Percentiles rank a stretch among this genome's conserved stretches.
Conservation (phyloP, 2,113 vertebrate species). For the Dipodomys stephensi region DNA sequence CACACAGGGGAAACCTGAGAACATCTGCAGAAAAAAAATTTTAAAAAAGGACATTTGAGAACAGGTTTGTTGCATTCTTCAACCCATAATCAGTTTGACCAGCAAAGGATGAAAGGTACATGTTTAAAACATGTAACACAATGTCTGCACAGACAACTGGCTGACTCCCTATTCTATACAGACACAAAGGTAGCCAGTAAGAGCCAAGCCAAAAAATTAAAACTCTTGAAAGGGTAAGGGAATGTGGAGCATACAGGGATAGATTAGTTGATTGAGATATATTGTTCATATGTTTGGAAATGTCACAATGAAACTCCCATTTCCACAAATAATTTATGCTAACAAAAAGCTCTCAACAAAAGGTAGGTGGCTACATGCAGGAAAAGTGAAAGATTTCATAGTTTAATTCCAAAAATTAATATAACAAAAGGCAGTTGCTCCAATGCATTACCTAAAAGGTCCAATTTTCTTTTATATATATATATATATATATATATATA, state of each 20-base stretch:
- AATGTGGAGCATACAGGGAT: no score
- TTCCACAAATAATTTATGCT: no score
- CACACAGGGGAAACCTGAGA: neutral
- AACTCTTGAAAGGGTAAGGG: neutral
- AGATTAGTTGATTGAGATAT: no score
- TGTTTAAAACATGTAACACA: neutral
- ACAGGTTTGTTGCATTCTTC: neutral
- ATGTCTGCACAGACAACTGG: neutral
- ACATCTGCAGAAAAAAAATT: neutral
- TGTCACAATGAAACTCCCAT: no score
- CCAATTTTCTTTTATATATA: no score
- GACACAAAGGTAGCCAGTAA: neutral
- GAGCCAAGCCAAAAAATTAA: neutral
- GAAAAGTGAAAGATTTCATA: neutral
- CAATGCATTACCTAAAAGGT: neutral
- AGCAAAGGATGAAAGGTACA: neutral
- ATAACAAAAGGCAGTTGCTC: neutral
- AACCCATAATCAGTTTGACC: neutral
- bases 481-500: no score
- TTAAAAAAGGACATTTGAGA: neutral
- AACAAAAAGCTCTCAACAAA: neutral
- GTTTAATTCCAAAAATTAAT: neutral
- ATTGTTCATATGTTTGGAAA: no score
- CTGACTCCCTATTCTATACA: neutral
- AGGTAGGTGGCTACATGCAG: neutral